Conservation (phyloP, 2,113 vertebrate species). For the Sceloporus undulatus region DNA sequence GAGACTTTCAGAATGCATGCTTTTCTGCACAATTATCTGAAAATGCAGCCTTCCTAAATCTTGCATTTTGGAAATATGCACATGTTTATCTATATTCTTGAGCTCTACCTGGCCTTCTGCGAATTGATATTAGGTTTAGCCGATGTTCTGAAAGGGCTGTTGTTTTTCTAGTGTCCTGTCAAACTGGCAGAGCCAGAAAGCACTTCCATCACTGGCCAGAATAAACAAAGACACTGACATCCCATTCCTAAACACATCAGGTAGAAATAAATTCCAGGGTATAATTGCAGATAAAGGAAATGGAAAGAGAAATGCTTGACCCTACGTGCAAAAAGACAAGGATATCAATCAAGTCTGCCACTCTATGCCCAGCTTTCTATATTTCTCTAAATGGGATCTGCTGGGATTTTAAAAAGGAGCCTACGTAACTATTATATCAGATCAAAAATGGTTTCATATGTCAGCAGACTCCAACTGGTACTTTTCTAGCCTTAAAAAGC, state of each 20-base stretch:
- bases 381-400: neutral
- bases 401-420: neutral
- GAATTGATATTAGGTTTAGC: neutral
- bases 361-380: too few relatives aligned
- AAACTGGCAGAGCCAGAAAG: neutral
- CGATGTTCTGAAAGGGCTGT: neutral
- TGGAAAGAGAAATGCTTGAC: neutral
- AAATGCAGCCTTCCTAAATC: too few relatives aligned
- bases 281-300: neutral
- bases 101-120: neutral
- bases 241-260: neutral
- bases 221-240: slow-evolving; percentile 13
- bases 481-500: neutral
- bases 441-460: neutral
- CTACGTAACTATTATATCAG: neutral
- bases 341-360: neutral
- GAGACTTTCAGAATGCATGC: neutral
- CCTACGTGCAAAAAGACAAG: neutral
- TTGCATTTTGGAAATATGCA: too few relatives aligned
- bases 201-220: neutral
- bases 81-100: neutral
- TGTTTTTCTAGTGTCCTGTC: slow-evolving; percentile 20
- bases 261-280: neutral
- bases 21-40: too few relatives aligned
- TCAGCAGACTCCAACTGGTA: neutral